Conservation (phyloP, 2,888 invertebrate species). For the Blera fallax region DNA sequence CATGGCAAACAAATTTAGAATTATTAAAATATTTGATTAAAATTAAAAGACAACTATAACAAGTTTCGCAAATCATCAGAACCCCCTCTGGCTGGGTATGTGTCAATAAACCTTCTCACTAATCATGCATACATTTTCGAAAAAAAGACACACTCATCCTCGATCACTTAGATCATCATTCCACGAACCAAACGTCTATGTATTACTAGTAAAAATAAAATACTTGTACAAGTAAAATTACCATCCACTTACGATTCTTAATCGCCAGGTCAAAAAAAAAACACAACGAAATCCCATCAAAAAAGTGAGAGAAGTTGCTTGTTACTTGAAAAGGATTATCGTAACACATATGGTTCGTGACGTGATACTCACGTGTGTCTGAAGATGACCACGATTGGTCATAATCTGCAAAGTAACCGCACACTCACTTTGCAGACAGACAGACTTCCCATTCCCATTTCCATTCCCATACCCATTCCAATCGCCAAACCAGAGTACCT, state of each 20-base stretch:
- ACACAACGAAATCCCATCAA: neutral
- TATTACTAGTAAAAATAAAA: neutral
- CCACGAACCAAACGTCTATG: neutral
- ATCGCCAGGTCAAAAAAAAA: neutral
- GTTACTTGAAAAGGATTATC: conserved; percentile 5
- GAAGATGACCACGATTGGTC: conserved; percentile 6
- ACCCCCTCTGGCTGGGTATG: neutral
- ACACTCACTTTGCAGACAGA: conserved; percentile 44
- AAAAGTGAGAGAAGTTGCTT: neutral
- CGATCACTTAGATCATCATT: conserved; percentile 32
- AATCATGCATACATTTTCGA: neutral
- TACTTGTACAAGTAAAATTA: too few relatives aligned
- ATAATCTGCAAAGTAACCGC: conserved; percentile 32
- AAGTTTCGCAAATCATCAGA: neutral
- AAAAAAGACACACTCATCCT: neutral
- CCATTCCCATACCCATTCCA: neutral
- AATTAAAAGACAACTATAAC: neutral
- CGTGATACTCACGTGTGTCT: neutral
- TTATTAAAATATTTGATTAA: neutral
- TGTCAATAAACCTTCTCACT: neutral
- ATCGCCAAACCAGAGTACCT: conserved; percentile 36
- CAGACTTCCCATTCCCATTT: neutral
- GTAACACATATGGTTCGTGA: conserved; percentile 19
- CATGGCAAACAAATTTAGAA: neutral
- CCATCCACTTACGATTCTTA: conserved; percentile 29